phyloP scores from a whole-genome alignment of 2,113 vertebrate genomes.

The Myrmecophaga tridactyla region DNA sequence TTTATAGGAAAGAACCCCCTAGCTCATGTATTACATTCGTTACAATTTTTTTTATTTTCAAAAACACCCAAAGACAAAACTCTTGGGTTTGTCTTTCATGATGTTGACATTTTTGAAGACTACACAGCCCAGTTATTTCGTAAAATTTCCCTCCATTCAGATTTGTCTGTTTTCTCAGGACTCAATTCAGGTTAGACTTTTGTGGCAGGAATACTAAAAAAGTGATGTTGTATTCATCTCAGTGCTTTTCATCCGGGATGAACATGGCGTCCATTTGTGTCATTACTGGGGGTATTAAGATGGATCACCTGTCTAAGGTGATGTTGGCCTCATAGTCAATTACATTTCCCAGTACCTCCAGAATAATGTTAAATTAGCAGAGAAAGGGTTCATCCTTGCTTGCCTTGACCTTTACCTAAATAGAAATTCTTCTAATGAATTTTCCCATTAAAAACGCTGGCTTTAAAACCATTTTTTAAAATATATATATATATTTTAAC shows the following conservation, averaged over 20 bases:
- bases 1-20: background rate
- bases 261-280: background rate
- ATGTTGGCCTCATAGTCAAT: background rate
- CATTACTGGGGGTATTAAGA: background rate
- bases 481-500: background rate
- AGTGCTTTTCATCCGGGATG: background rate
- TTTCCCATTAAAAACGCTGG: background rate
- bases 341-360: background rate
- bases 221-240: background rate
- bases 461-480: background rate
- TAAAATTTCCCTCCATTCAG: background rate
- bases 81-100: background rate
- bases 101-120: background rate
- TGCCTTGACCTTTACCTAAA: background rate
- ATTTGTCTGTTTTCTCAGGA: background rate
- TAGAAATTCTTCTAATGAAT: background rate
- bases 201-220: background rate
- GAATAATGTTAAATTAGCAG: background rate
- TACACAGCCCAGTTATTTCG: background rate
- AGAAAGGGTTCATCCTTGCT: background rate
- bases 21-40: background rate
- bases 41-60: background rate
- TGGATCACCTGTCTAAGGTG: background rate
- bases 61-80: too few species aligned
- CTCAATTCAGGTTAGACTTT: background rate